Base-by-base conservation (phyloP, 2,797 vertebrate genomes). In the Pelodytes ibericus region DNA sequence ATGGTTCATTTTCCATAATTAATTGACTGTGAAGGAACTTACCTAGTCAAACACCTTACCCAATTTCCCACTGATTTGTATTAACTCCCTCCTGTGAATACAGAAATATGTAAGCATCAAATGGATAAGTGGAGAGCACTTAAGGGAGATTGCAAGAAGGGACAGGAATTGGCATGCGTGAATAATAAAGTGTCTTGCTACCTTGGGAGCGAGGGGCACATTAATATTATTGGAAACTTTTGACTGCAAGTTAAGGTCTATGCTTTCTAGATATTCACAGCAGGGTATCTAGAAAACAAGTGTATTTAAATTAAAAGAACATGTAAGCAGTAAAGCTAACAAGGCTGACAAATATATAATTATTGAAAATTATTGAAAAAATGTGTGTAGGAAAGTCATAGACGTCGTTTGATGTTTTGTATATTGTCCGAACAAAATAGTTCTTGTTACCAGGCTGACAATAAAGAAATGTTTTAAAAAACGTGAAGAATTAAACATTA, bases 21-120 rank as follows among this genome's bases (percentile, higher is more conserved):
- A 75, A 68, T 76, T 76, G 49, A 77, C 60, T 77, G 74, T 71
- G 61, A 71, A 77, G 66, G 49, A 71, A 77, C 33, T 26, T 77
- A 63, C 66, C 49, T 41, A 57, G 44, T 58, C 25, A 53, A 44
- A 57, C 74, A 71, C 59, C 74, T 71, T 64, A 30, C 67, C 27
- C 74, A 77, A 65, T 71, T 57, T 71, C 67, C 67, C 68, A 68
- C 44, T 51, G 64, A 62, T 62, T 63, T 39, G 47, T 47, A 71
- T 67, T 77, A 71, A 57, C 57, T 58, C 49, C 67, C 67, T 64
- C 26, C 74, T 71, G 74, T 64, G 74, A 71, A 56, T 57, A 67
- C 30, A 57, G 58, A 29, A 58, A 24, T 61, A 70, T 58, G 25
- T 44, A 64, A 69, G 59, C 59, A 71, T 24, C 31, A 63, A 71